These are phyloP conservation scores for Torymus texanus DNA, from an alignment of 2,888 invertebrate genomes.

Conservation along the genomic window DNA sequence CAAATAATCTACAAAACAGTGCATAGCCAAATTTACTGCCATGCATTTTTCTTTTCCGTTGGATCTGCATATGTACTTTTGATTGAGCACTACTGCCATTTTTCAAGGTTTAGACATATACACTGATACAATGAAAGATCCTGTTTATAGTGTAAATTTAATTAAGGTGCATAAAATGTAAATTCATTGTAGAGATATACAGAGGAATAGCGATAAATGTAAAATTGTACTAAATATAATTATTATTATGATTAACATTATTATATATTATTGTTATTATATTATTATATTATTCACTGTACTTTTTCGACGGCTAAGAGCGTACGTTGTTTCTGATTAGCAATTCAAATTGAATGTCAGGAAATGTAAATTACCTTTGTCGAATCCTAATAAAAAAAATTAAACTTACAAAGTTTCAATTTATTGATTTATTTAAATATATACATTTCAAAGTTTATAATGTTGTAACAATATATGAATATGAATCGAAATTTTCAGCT, in stretches of 20 bases:
- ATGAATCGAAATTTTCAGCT: background rate
- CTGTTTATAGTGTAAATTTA: conserved; percentile 68
- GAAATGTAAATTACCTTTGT: conserved; percentile 54
- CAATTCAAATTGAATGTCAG: conserved; percentile 47
- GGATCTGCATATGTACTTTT: conserved; percentile 65
- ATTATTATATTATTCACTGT: conserved; percentile 41
- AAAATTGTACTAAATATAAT: conserved; percentile 32
- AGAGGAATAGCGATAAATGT: conserved; percentile 44
- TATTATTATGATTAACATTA: conserved; percentile 45
- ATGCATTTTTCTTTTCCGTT: conserved; percentile 60
- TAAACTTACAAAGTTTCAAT: conserved; percentile 48
- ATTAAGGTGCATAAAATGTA: conserved; percentile 63
- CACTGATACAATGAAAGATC: conserved; percentile 60
- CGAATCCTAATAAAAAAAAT: conserved; percentile 53
- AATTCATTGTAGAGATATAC: conserved; percentile 59
- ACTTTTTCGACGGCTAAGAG: conserved; percentile 41
- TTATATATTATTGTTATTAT: conserved; percentile 40
- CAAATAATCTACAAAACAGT: conserved; percentile 57
- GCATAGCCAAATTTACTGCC: conserved; percentile 70
- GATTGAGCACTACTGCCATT: conserved; percentile 73
- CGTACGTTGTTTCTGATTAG: conserved; percentile 43
- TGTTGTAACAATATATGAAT: background rate
- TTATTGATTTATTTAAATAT: background rate
- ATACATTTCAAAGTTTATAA: background rate
- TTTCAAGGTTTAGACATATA: conserved; percentile 66